Percentiles rank a stretch among this genome's conserved stretches.
Evolutionary conservation across 2,113 vertebrate species (phyloP).

Genomic region (Albula glossodonta): DNA sequence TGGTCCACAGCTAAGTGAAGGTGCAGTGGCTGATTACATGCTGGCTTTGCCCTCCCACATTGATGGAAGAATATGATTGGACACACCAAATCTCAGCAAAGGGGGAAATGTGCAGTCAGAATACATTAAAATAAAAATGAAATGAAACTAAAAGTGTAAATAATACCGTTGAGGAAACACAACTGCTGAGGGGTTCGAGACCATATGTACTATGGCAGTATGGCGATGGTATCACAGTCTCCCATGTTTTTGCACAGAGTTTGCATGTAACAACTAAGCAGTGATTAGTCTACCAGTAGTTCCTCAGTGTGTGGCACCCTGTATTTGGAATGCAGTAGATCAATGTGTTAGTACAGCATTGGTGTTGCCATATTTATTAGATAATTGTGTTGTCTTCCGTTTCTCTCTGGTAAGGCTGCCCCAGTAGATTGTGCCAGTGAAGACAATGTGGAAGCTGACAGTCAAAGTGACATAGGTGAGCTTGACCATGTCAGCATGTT

Average conservation of each 20-base stretch:
- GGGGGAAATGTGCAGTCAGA: too few species aligned
- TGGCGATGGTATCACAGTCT: not conserved
- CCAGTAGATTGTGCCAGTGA: conserved; percentile 51
- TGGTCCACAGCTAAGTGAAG: not conserved
- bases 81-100: not conserved
- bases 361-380: not conserved
- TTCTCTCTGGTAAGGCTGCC: conserved; percentile 61
- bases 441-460: conserved; percentile 42
- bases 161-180: not conserved
- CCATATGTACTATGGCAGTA: too few species aligned
- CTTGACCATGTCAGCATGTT: not conserved
- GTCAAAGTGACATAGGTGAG: conserved; percentile 58
- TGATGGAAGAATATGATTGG: not conserved
- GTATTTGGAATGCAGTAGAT: conserved; percentile 3
- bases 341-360: conserved; percentile 23
- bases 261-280: not conserved
- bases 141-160: too few species aligned
- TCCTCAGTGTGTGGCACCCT: not conserved
- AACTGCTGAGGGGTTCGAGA: not conserved
- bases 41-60: not conserved
- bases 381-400: not conserved
- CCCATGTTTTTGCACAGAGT: not conserved
- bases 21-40: not conserved
- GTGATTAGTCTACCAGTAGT: not conserved
- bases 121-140: too few species aligned